Evolutionary conservation across 2,888 invertebrate species (phyloP), one percentile per base, ranked within the genome.

Genomic region (Synanthedon myopaeformis): DNA sequence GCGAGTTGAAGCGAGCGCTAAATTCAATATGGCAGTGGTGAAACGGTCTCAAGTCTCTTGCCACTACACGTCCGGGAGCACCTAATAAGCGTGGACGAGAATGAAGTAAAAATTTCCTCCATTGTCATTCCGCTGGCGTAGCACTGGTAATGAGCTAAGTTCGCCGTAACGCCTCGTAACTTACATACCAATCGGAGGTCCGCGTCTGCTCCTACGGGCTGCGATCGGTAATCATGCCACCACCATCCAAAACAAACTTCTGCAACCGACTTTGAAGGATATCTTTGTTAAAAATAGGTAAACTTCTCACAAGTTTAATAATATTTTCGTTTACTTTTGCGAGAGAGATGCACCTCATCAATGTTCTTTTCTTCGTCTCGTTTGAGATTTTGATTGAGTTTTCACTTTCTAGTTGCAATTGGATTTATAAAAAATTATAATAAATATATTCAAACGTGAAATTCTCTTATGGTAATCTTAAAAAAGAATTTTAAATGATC

Each of bases 61-160:
- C 70, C 65, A 70, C 69, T 75, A 70, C 74, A 71, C 76, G 73
- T 74, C 70, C 69, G 61, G 67, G 41, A 51, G 51, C 41, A 28
- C 51, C 52, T 52, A 48, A 52, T 52, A 51, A 69, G 65, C 66
- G 63, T 67, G 69, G 71, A 74, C 73, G 69, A 68, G 76, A 74
- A 78, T 74, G 74, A 78, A 81, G 80, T 81, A 81, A 85, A 83
- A 84, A 84, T 81, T 78, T 70, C 61, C 66, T 63, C 68, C 74
- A 85, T 86, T 87, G 82, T 84, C 79, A 87, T 86, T 85, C 86
- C 61, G 58, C 54, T 55, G 62, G 72, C 85, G 85, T 76, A 70
- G 67, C 67, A 65, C 69, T 76, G 76, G 86, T 86, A 85, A 86
- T 87, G 86, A 87, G 85, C 82, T 84, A 86, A 87, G 84, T 87